Base-by-base conservation (phyloP, 1,140 invertebrate genomes). In the Watersipora subatra region DNA sequence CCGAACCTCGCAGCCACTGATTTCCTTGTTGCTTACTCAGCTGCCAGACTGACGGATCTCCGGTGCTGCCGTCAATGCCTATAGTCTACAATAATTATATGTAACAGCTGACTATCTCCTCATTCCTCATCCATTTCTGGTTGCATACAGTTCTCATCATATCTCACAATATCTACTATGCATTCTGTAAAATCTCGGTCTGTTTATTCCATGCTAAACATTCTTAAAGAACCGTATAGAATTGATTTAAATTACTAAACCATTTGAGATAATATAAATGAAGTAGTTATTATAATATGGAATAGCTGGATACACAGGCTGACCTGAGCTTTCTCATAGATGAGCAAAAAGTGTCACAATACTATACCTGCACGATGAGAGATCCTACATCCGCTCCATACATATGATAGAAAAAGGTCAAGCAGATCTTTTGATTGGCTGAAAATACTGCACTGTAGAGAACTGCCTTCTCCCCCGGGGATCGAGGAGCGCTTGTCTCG, bases 381-480 rank as follows among this genome's bases (percentile, higher is more conserved):
- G 61, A 67, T 1, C 77, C 77, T 22, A 77, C 73, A 20, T 68
- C 67, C 26, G 59, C 66, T 24, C 79, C 80, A 71, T 74, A 74
- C 76, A 82, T 80, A 65, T 78, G 73, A 68, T 80, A 81, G 64
- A 72, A 78, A 58, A 80, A 74, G 12, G 67, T 70, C 26, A 79
- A 57, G 22, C 61, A 59, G 22, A 64, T 25, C 28, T 64, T 55
- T 25, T n/a, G 7, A 22, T 17, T 22, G 7, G 7, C 22, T 7
- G 58, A 22, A 24, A 74, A 66, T 0, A 62, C 1, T 3, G 73
- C 72, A 66, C 73, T 74, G 29, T 73, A 70, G 19, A 91, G 82
- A 24, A 87, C 83, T 0, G 88, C 88, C 0, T 83, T 86, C 65
- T 89, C 86, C 69, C 89, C 88, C 20, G 80, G 76, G 34, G 80